A percentile compares a stretch with the other conserved stretches of the same genome.
phyloP scores from a whole-genome alignment of 2,113 vertebrate species.

The Sylvietta virens region DNA sequence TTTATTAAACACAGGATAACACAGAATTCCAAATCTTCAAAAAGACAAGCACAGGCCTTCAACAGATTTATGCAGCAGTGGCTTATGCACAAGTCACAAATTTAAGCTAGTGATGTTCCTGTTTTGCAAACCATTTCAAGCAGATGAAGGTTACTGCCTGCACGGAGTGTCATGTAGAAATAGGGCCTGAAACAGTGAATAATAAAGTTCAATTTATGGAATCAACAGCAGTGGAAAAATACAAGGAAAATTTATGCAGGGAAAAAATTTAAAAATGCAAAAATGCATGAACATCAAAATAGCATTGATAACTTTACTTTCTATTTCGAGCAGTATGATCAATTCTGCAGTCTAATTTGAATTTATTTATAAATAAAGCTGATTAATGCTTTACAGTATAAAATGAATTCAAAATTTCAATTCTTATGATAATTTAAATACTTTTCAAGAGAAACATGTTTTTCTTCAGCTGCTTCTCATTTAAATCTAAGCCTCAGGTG shows the following conservation, averaged over 20 bases:
- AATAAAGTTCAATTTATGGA: background rate
- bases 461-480: background rate
- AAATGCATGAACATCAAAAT: background rate
- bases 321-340: background rate
- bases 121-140: background rate
- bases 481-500: background rate
- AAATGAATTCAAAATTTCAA: background rate
- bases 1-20: background rate
- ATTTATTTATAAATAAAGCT: constrained; percentile 1
- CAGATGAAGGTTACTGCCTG: background rate
- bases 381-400: background rate
- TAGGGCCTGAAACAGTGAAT: background rate
- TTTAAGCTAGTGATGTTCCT: background rate
- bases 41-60: background rate
- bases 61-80: background rate
- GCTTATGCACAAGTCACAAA: background rate
- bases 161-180: background rate
- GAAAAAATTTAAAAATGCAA: background rate
- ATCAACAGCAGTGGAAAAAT: background rate
- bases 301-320: background rate
- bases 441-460: background rate
- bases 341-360: background rate
- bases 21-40: background rate
- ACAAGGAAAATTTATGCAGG: background rate
- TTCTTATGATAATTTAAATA: background rate